Evolutionary conservation across 2,888 invertebrate genomes (phyloP), one percentile per base, ranked within the genome.

Genomic region (Cancer borealis): DNA sequence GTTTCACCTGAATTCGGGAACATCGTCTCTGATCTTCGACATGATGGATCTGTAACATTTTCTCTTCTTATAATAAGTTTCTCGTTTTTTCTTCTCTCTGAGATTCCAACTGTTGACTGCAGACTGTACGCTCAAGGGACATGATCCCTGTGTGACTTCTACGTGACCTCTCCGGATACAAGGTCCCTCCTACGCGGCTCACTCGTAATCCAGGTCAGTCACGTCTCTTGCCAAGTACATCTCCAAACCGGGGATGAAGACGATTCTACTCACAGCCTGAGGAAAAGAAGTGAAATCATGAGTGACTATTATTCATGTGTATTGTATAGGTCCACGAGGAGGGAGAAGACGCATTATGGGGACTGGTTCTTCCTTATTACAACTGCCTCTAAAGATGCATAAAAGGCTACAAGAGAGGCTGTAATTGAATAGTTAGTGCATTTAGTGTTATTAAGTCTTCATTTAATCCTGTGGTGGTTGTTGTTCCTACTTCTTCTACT

Each of bases 221-320:
- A 45, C 84, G 45, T 89, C 93, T 46, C 88, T 84, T 84, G 92
- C 92, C 8, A 94, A 30, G 73, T 94, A 93, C 94, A 94, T 92
- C 54, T 94, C 94, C 47, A 94, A 47, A 73, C 94, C 94, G 26
- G 94, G 94, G 88, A 94, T 94, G 84, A 94, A 94, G 49, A 92
- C 92, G 73, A 94, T 94, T 93, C 94, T 92, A 84, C 94, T 94
- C 94, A 94, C 94, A 92, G 91, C 92, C 94, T 94, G 92, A 21
- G 3, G n/a, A 60, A 21, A 66, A 45, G 46, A 21, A 46, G 79
- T 46, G 47, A n/a, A 60, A 26, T 4, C 21, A 8, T 73, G 73
- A 73, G 26, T 5, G 26, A 26, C 26, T 5, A 73, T 73, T 21
- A 21, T 6, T 21, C n/a, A n/a, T 73, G n/a, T 21, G 21, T 4